phyloP scores from a whole-genome alignment of 1,140 invertebrate genomes.

The Amyelois transitella region DNA sequence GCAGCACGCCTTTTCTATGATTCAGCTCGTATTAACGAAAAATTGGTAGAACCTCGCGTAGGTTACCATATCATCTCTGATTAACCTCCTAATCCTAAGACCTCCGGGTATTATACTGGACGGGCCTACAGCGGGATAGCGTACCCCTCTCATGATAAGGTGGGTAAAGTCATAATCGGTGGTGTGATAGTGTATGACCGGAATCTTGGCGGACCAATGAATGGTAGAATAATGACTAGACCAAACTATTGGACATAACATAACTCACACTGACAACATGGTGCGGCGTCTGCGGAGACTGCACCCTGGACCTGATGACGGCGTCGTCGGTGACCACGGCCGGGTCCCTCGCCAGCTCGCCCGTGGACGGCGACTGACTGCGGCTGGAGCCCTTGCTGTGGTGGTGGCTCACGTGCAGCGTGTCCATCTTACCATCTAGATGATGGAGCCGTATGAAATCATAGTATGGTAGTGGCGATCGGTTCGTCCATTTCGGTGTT shows the following conservation, averaged over 20 bases:
- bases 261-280: slow-evolving; percentile 52
- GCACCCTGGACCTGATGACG: slow-evolving; percentile 59
- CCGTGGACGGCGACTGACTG: slow-evolving; percentile 66
- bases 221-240: not conserved
- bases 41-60: too few species aligned
- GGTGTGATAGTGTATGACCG: too few species aligned
- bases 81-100: too few species aligned
- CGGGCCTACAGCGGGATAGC: too few species aligned
- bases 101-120: too few species aligned
- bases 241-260: not conserved
- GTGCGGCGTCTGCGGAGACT: slow-evolving; percentile 56
- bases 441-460: slow-evolving; percentile 18
- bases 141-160: too few species aligned
- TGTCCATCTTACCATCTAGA: slow-evolving; percentile 37
- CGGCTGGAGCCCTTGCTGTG: slow-evolving; percentile 62
- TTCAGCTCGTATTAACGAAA: too few species aligned
- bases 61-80: too few species aligned
- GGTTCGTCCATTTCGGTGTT: slow-evolving; percentile 20
- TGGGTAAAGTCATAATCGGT: too few species aligned
- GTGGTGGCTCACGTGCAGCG: slow-evolving; percentile 51
- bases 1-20: too few species aligned
- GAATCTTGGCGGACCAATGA: too few species aligned
- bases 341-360: slow-evolving; percentile 51
- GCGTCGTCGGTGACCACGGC: slow-evolving; percentile 58
- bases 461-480: slow-evolving; percentile 16